phyloP scores from a whole-genome alignment of 2,113 vertebrate species.

The Pygoscelis antarcticus region DNA sequence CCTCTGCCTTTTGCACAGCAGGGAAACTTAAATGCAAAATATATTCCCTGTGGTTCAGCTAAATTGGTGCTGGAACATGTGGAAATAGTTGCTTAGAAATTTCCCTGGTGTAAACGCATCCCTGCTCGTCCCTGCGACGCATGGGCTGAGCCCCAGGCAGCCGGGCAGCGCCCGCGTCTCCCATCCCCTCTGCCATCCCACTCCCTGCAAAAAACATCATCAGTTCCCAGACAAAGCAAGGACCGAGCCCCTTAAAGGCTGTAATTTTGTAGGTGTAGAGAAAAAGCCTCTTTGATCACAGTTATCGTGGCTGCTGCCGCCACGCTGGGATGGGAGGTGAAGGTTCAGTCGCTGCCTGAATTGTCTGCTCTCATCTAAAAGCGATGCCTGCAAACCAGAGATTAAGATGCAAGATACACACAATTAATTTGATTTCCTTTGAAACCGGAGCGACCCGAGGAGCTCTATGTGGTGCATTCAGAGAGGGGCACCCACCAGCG shows the following conservation, averaged over 20 bases:
- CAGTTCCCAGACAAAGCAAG: neutral
- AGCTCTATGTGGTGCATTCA: neutral
- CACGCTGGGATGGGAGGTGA: neutral
- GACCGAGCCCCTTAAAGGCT: neutral
- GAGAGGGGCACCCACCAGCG: neutral
- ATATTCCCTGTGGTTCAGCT: neutral
- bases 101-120: fast-evolving
- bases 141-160: neutral
- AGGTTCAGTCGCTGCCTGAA: neutral
- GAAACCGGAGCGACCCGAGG: neutral
- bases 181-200: fast-evolving
- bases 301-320: neutral
- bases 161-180: neutral
- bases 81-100: neutral
- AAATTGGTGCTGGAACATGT: neutral
- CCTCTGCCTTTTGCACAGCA: neutral
- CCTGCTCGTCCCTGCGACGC: neutral
- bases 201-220: neutral
- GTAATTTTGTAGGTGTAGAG: neutral
- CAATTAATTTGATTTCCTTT: neutral
- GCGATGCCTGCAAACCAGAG: neutral
- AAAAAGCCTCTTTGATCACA: neutral
- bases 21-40: neutral
- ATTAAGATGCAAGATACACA: neutral
- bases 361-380: neutral